These are phyloP conservation scores for Argyra leucocephala DNA, from an alignment of 2,888 invertebrate genomes.

Conservation along the genomic window DNA sequence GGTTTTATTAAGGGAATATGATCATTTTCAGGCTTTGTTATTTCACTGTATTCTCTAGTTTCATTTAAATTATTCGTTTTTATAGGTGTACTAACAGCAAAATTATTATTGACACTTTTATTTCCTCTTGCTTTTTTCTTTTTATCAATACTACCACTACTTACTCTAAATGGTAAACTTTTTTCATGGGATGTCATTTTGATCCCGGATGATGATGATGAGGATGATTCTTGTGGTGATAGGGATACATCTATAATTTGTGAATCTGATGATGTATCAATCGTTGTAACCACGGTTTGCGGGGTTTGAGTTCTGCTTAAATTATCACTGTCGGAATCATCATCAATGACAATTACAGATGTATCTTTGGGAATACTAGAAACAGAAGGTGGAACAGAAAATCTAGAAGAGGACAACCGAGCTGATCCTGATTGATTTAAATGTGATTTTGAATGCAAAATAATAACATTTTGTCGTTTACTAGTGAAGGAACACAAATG, in stretches of 20 bases:
- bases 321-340: conserved; percentile 35
- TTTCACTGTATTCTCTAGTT: neutral
- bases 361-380: conserved; percentile 35
- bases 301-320: conserved; percentile 10
- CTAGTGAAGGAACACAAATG: conserved; percentile 57
- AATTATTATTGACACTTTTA: neutral
- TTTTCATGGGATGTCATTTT: neutral
- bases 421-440: conserved; percentile 31
- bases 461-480: conserved; percentile 60
- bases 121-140: neutral
- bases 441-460: conserved; percentile 64
- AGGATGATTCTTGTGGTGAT: neutral
- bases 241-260: neutral
- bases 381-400: neutral
- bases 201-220: neutral
- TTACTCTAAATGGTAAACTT: neutral
- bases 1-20: neutral
- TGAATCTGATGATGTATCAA: neutral
- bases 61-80: neutral
- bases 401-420: conserved; percentile 22
- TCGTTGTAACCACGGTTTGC: conserved; percentile 10
- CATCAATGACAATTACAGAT: conserved; percentile 29
- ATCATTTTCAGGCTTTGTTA: neutral
- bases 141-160: neutral
- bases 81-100: neutral